Evolutionary conservation across 2,888 invertebrate genomes (phyloP).

Genomic region (Agriopis aurantiaria): DNA sequence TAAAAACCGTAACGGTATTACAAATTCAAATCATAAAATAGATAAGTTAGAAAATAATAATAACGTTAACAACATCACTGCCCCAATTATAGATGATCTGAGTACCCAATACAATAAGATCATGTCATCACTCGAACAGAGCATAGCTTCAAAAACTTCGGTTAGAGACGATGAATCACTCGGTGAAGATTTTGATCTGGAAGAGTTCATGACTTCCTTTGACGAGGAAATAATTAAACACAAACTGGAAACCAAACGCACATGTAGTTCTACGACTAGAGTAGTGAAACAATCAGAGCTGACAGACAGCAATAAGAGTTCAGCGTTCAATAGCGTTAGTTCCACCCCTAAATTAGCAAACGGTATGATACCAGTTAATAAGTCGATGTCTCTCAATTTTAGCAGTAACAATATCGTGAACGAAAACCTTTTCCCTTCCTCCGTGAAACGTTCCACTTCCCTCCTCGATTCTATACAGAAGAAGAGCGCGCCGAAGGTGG

Average conservation of each 20-base stretch:
- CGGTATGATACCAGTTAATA: constrained; percentile 79
- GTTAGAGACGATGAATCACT: constrained; percentile 83
- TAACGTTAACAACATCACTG: constrained; percentile 60
- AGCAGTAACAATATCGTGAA: constrained; percentile 82
- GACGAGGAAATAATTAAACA: constrained; percentile 87
- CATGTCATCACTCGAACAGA: constrained; percentile 82
- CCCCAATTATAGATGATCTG: constrained; percentile 74
- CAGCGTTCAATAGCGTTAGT: constrained; percentile 69
- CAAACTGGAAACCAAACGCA: constrained; percentile 75
- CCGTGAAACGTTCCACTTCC: constrained; percentile 86
- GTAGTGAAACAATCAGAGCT: constrained; percentile 74
- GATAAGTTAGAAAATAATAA: constrained; percentile 62
- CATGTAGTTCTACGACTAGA: constrained; percentile 81
- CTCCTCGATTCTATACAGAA: constrained; percentile 84
- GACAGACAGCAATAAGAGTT: constrained; percentile 67
- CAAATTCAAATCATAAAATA: constrained; percentile 55
- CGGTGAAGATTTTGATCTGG: constrained; percentile 88
- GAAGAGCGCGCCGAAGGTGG: constrained; percentile 68
- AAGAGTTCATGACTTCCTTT: constrained; percentile 89
- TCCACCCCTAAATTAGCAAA: constrained; percentile 72
- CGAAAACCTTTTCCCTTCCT: constrained; percentile 81
- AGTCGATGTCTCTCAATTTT: constrained; percentile 86
- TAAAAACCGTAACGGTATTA: constrained; percentile 61
- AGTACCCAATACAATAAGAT: constrained; percentile 84
- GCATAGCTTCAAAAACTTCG: constrained; percentile 78